phyloP scores from a whole-genome alignment of 2,888 invertebrate genomes.

The Lasius platythorax region DNA sequence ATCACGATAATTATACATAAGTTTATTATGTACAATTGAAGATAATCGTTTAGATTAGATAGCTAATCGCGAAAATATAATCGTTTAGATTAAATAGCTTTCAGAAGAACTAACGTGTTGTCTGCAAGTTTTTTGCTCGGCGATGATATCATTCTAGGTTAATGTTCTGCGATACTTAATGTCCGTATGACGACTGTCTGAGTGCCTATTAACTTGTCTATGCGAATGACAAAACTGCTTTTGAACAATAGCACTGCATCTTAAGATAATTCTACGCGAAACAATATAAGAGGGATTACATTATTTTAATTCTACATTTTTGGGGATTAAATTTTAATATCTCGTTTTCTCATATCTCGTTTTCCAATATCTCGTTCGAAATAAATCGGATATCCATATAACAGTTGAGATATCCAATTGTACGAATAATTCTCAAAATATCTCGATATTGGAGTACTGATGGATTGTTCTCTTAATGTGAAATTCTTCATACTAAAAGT shows the following conservation, averaged over 20 bases:
- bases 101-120: not conserved
- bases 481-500: not conserved
- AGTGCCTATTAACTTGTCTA: not conserved
- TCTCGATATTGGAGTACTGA: not conserved
- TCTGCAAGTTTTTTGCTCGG: too few species aligned
- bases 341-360: not conserved
- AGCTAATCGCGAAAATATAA: too few species aligned
- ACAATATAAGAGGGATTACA: not conserved
- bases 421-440: not conserved
- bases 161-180: not conserved
- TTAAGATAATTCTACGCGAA: not conserved
- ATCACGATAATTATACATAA: constrained; percentile 3
- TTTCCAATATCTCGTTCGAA: not conserved
- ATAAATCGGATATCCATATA: not conserved
- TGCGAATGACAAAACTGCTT: not conserved
- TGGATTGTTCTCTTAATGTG: not conserved
- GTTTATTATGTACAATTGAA: too few species aligned
- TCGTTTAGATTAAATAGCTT: constrained; percentile 19
- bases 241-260: not conserved
- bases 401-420: not conserved
- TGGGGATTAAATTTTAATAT: not conserved
- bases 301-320: not conserved
- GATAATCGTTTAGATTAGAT: constrained; percentile 25
- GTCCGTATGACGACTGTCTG: not conserved
- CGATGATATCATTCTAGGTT: not conserved